These are phyloP conservation scores for Platerodrilus igneus DNA, from an alignment of 2,888 invertebrate genomes.

Conservation along the genomic window DNA sequence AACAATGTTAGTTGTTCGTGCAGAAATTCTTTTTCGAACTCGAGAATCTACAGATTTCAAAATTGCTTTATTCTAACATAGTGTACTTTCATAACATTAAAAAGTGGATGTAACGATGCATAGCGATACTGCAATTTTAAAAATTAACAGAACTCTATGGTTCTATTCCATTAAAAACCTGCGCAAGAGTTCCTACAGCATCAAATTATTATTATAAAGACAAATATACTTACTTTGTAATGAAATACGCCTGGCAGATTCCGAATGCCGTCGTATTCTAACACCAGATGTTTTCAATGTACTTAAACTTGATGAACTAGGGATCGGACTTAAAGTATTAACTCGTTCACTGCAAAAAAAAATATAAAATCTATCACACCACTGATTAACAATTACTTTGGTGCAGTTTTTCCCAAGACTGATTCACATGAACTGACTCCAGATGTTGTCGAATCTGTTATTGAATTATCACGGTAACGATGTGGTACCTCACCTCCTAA, in stretches of 20 bases:
- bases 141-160: too few species aligned
- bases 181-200: too few species aligned
- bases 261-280: conserved; percentile 48
- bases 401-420: conserved; percentile 53
- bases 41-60: too few species aligned
- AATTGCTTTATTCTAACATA: too few species aligned
- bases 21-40: too few species aligned
- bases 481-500: conserved; percentile 40
- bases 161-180: too few species aligned
- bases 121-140: too few species aligned
- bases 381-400: conserved; percentile 48
- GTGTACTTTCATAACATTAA: too few species aligned
- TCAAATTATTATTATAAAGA: too few species aligned
- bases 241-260: conserved; percentile 54
- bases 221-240: conserved; percentile 51
- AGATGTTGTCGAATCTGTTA: conserved; percentile 76
- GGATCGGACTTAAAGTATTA: conserved; percentile 81
- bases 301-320: conserved; percentile 71
- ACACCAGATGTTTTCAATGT: conserved; percentile 37
- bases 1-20: too few species aligned
- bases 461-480: conserved; percentile 55
- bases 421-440: conserved; percentile 81
- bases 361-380: too few species aligned
- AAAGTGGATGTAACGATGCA: too few species aligned
- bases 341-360: conserved; percentile 63